A percentile compares a stretch with the other conserved stretches of the same genome.
Evolutionary conservation across 2,888 invertebrate species (phyloP).

Genomic region (Sympetrum striolatum): DNA sequence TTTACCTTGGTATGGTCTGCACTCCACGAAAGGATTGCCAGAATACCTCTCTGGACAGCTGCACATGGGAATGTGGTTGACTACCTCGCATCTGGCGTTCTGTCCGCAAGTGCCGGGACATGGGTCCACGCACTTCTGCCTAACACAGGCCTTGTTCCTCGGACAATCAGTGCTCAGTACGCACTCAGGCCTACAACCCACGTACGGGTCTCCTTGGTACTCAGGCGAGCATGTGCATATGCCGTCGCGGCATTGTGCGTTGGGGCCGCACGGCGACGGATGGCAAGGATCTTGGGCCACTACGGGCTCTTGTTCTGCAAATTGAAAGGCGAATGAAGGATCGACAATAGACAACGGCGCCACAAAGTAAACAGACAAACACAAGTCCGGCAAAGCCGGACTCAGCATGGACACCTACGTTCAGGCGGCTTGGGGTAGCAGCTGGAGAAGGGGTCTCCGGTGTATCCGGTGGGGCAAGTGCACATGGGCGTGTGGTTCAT

Average conservation of each 20-base stretch:
- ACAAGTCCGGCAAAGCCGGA: background rate
- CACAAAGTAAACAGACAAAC: background rate
- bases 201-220: constrained; percentile 55
- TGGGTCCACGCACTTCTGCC: constrained; percentile 63
- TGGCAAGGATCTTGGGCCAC: constrained; percentile 70
- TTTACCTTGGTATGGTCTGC: constrained; percentile 45
- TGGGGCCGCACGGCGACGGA: constrained; percentile 74
- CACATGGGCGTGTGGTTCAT: constrained; percentile 61
- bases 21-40: constrained; percentile 57
- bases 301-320: constrained; percentile 48
- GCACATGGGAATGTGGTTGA: constrained; percentile 68
- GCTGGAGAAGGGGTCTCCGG: constrained; percentile 75
- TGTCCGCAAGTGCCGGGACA: constrained; percentile 64
- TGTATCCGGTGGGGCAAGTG: constrained; percentile 69
- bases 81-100: constrained; percentile 57
- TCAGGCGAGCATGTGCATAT: constrained; percentile 55
- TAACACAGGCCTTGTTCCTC: constrained; percentile 56
- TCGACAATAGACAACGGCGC: background rate
- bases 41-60: constrained; percentile 58
- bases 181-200: constrained; percentile 53
- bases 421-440: constrained; percentile 60
- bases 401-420: constrained; percentile 53
- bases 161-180: constrained; percentile 55
- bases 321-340: constrained; percentile 11
- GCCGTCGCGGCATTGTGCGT: constrained; percentile 65